These are phyloP conservation scores for Furcifer pardalis DNA, from an alignment of 2,797 vertebrate species.

Conservation along the genomic window DNA sequence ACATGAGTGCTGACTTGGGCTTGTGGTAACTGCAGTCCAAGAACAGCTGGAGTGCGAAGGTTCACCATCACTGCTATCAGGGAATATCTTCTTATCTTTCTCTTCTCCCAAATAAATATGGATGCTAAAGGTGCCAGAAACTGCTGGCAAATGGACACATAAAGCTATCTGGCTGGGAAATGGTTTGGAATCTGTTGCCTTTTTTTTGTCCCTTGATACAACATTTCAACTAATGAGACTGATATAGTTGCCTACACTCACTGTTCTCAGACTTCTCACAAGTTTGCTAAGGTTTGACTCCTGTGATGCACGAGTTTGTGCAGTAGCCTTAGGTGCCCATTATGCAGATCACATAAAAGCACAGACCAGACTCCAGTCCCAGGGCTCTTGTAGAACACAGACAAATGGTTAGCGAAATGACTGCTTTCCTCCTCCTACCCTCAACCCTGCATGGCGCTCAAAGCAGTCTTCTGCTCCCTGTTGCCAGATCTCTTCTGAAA, in stretches of 20 bases:
- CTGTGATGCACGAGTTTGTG: fast-evolving
- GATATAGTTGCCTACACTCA: background rate
- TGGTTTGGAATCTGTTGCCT: background rate
- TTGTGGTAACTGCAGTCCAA: too few species aligned
- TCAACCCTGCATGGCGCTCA: background rate
- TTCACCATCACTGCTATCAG: background rate
- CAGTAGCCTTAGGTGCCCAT: background rate
- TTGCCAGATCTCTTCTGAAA: conserved; percentile 6
- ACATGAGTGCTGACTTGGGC: too few species aligned
- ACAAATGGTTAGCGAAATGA: background rate
- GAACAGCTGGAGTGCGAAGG: too few species aligned
- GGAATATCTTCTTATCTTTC: background rate
- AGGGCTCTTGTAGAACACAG: fast-evolving
- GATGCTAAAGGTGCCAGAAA: background rate
- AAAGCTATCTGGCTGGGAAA: background rate
- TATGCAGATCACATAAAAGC: background rate
- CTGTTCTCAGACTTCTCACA: conserved; percentile 9
- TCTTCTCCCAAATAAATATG: background rate
- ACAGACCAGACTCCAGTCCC: fast-evolving
- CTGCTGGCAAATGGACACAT: background rate
- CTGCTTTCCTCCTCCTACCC: background rate
- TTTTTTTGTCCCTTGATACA: conserved; percentile 14
- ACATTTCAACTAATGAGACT: fast-evolving
- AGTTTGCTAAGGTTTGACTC: background rate
- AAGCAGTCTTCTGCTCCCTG: background rate